These are phyloP conservation scores for Orius laevigatus DNA, from an alignment of 1,140 invertebrate genomes.

Conservation along the genomic window DNA sequence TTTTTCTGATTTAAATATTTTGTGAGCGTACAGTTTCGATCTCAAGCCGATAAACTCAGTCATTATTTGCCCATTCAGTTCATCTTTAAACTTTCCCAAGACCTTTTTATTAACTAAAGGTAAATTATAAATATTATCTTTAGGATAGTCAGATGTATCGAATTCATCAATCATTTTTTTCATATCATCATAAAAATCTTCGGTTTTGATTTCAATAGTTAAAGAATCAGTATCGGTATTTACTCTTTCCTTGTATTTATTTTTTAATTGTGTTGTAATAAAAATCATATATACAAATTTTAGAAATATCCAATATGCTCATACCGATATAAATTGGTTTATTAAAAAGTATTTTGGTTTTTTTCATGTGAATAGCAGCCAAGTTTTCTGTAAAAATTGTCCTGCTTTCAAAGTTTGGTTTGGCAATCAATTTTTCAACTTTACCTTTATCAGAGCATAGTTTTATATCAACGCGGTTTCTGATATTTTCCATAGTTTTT, in stretches of 20 bases:
- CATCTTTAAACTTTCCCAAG: no score
- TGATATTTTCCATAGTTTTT: no score
- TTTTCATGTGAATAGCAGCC: slow-evolving; percentile 9
- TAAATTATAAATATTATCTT: no score
- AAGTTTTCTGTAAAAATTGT: slow-evolving; percentile 17
- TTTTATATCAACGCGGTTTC: slow-evolving; percentile 18
- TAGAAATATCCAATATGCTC: slow-evolving; percentile 18
- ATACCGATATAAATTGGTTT: slow-evolving; percentile 16
- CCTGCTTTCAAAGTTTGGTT: slow-evolving; percentile 13
- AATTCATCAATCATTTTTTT: no score
- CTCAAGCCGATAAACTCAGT: no score
- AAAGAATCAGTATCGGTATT: slow-evolving; percentile 28
- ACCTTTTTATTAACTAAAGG: no score
- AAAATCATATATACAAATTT: slow-evolving; percentile 18
- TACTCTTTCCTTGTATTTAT: slow-evolving; percentile 17
- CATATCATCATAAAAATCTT: slow-evolving; percentile 17
- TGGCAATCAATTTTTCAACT: slow-evolving; percentile 18
- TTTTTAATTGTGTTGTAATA: slow-evolving; percentile 18
- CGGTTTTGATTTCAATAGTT: slow-evolving; percentile 23
- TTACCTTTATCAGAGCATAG: slow-evolving; percentile 21
- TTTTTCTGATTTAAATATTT: no score
- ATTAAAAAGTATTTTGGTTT: slow-evolving; percentile 11
- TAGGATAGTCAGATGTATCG: no score
- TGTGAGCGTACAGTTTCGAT: no score
- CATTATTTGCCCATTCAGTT: no score